These are phyloP conservation scores for Agrotis segetum DNA, from an alignment of 2,888 invertebrate genomes.

Conservation along the genomic window DNA sequence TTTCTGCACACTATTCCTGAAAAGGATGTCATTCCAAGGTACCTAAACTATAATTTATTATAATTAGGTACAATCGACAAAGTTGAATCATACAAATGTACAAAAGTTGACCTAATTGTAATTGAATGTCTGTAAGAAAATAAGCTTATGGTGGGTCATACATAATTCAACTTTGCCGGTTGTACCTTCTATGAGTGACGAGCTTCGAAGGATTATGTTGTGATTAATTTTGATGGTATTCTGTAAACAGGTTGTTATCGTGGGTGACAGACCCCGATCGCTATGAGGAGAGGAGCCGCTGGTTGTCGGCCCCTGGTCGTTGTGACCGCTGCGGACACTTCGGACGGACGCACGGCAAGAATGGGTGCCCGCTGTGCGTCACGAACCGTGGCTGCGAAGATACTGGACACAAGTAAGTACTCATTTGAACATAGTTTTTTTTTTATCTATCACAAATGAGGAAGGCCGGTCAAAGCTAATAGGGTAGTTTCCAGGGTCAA, in stretches of 20 bases:
- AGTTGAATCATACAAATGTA: too few species aligned
- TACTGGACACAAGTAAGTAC: conserved; percentile 90
- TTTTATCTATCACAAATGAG: too few species aligned
- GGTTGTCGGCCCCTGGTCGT: conserved; percentile 90
- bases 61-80: too few species aligned
- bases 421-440: too few species aligned
- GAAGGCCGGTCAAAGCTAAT: too few species aligned
- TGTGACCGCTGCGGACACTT: conserved; percentile 94
- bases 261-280: conserved; percentile 91
- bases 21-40: conserved; percentile 92
- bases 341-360: conserved; percentile 92
- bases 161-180: too few species aligned
- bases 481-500: too few species aligned
- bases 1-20: conserved; percentile 93
- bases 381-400: conserved; percentile 92
- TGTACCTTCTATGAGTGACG: too few species aligned
- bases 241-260: conserved; percentile 88
- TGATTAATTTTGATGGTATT: background rate
- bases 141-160: too few species aligned
- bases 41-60: background rate
- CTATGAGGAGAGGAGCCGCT: conserved; percentile 90
- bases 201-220: too few species aligned
- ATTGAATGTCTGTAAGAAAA: too few species aligned
- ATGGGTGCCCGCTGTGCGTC: conserved; percentile 92
- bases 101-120: too few species aligned